phyloP scores from a whole-genome alignment of 2,113 vertebrate genomes.

The Cyphomyrus plagiostoma region DNA sequence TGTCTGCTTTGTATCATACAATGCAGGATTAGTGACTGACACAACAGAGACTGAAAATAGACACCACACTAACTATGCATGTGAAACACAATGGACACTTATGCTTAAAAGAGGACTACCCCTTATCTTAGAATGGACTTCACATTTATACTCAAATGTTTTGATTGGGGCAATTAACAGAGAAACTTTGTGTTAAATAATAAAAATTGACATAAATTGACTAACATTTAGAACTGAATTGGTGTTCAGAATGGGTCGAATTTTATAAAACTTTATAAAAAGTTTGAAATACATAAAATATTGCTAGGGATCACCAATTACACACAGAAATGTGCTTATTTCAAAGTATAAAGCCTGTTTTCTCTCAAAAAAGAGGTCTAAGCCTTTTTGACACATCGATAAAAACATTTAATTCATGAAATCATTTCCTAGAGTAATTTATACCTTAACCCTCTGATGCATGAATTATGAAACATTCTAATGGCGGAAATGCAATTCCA shows the following conservation, averaged over 20 bases:
- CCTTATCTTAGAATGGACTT: neutral
- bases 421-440: neutral
- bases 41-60: neutral
- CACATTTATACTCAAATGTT: neutral
- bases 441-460: too few species aligned
- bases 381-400: neutral
- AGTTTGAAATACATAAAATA: slow-evolving; percentile 6
- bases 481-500: too few species aligned
- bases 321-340: slow-evolving; percentile 6
- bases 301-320: neutral
- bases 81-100: neutral
- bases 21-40: neutral
- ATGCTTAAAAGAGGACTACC: neutral
- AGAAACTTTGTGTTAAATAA: neutral
- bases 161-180: neutral
- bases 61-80: neutral
- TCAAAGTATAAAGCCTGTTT: neutral
- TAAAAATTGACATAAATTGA: neutral
- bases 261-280: neutral
- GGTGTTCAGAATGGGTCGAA: neutral
- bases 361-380: neutral
- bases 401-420: neutral
- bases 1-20: neutral
- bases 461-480: too few species aligned
- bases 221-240: neutral